Evolutionary conservation across 2,888 invertebrate species (phyloP).

Genomic region (Trachelus iudaicus): DNA sequence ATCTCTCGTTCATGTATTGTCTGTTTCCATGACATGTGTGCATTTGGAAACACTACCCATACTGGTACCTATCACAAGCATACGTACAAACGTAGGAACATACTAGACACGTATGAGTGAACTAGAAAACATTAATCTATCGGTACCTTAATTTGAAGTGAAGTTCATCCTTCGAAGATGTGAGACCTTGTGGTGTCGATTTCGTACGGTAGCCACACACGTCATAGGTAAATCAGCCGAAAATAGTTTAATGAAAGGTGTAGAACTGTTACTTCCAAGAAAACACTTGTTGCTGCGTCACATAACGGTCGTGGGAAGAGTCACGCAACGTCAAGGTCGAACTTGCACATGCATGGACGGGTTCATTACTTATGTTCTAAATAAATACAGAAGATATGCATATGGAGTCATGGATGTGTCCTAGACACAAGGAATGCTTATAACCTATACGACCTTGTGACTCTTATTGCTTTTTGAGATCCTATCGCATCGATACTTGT

Average conservation of each 20-base stretch:
- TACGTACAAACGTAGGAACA: not conserved
- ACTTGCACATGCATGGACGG: not conserved
- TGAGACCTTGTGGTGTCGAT: not conserved
- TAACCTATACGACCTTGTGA: not conserved
- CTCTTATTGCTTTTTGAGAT: not conserved
- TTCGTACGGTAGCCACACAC: not conserved
- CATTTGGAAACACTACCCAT: not conserved
- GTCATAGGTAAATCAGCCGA: not conserved
- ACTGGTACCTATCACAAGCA: not conserved
- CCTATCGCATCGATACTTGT: not conserved
- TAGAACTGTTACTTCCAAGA: not conserved
- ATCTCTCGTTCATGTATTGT: conserved; percentile 43
- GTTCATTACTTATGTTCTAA: not conserved
- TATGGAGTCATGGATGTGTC: not conserved
- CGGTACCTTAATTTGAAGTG: not conserved
- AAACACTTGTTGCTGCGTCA: not conserved
- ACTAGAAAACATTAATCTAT: not conserved
- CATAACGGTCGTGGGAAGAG: not conserved
- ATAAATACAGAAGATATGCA: not conserved
- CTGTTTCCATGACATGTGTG: conserved; percentile 15
- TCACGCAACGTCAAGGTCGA: not conserved
- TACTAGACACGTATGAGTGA: not conserved
- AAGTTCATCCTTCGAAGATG: not conserved
- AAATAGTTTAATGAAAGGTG: not conserved
- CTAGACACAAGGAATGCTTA: not conserved